Evolutionary conservation across 2,888 invertebrate genomes (phyloP), one percentile per base, ranked within the genome.

Genomic region (Tridacna gigas): DNA sequence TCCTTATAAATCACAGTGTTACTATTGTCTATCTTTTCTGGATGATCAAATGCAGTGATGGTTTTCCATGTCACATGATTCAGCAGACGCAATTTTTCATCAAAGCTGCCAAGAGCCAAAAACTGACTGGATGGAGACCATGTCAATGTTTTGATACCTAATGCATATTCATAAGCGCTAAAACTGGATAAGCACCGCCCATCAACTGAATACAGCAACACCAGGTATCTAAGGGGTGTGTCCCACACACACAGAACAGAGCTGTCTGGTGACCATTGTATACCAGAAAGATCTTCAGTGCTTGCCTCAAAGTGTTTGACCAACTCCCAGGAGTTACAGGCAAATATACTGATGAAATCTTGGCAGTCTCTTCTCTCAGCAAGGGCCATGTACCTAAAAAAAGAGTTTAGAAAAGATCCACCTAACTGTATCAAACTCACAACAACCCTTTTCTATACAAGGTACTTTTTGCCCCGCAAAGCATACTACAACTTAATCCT

Each of bases 111-210:
- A 12, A 95, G 89, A n/a, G 95, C 95, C 25, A 95, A 88, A 84
- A 95, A 94, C 90, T 95, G 95, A 71, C 94, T 93, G 5, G 94
- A 93, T 15, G 95, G 94, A 0, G 95, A 94, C 95, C 95, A 95
- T 12, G 92, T 77, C 13, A 95, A 87, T 26, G 90, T 89, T 86
- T 95, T 95, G 60, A 95, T 91, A 12, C 95, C 95, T 5, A 95
- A 92, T 25, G 94, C 94, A 84, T 91, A 90, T 20, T 94, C 91
- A 86, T 95, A 94, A 26, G 95, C 93, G 60, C 90, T 91, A 86
- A 91, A 95, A 12, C 90, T 90, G n/a, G 92, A 90, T n/a, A 95
- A 83, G 78, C 94, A 94, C 22, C 93, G 91, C 2, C 95, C 95
- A 89, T 94, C 94, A 20, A 95, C 83, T 5, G 94, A 93, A 83